A percentile compares a stretch with the other conserved stretches of the same genome.
phyloP scores from a whole-genome alignment of 2,113 vertebrate genomes.

The Labeo catla region DNA sequence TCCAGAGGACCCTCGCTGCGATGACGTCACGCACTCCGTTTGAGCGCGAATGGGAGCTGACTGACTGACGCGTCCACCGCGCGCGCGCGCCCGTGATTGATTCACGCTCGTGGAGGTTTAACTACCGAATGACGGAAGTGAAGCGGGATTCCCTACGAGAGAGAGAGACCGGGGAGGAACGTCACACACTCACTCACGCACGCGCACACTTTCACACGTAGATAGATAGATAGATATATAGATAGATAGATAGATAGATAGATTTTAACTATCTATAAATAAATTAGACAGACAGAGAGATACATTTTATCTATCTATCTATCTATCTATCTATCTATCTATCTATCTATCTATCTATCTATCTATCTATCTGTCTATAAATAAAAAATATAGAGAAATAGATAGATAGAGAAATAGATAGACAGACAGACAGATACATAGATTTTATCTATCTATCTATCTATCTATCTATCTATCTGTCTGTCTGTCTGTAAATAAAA shows the following conservation, averaged over 20 bases:
- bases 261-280: background rate
- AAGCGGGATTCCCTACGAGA: constrained; percentile 23
- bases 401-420: too few relatives aligned
- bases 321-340: too few relatives aligned
- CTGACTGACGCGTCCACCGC: constrained; percentile 4
- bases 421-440: too few relatives aligned
- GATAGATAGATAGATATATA: background rate
- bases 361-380: too few relatives aligned
- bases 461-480: too few relatives aligned
- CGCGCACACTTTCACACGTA: background rate
- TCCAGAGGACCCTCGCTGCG: background rate
- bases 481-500: too few relatives aligned
- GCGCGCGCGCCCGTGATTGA: background rate
- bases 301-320: too few relatives aligned
- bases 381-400: too few relatives aligned
- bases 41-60: background rate
- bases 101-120: background rate
- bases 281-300: background rate
- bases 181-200: background rate
- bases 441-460: too few relatives aligned
- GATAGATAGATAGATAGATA: background rate
- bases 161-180: background rate
- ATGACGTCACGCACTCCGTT: constrained; percentile 9
- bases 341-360: too few relatives aligned
- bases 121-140: constrained; percentile 27